Evolutionary conservation across 2,888 invertebrate genomes (phyloP).

Genomic region (Synergus umbraculus): DNA sequence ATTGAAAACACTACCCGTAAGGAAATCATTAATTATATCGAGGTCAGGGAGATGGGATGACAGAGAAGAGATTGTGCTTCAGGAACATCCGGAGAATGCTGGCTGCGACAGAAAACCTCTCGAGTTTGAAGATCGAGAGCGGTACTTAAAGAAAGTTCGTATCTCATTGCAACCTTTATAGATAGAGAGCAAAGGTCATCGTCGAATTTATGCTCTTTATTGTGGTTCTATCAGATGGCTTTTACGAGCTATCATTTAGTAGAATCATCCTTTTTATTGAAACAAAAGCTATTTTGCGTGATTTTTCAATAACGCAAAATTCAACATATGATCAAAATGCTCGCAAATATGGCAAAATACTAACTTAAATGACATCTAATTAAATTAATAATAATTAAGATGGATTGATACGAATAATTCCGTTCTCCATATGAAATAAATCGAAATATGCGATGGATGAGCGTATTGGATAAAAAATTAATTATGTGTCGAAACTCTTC

Average conservation of each 20-base stretch:
- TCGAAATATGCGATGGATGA: constrained; percentile 42
- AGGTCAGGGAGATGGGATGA: constrained; percentile 16
- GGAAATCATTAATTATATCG: constrained; percentile 38
- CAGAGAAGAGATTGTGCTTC: constrained; percentile 23
- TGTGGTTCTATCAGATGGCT: neutral
- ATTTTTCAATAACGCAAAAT: neutral
- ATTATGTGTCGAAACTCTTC: neutral
- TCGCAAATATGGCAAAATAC: neutral
- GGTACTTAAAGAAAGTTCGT: constrained; percentile 38
- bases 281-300: neutral
- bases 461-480: neutral
- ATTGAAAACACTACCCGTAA: constrained; percentile 7
- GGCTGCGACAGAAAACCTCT: constrained; percentile 32
- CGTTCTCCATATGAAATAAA: neutral
- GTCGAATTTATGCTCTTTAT: constrained; percentile 3
- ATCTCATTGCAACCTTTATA: constrained; percentile 24
- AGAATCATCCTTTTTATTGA: neutral
- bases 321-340: neutral
- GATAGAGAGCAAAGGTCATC: constrained; percentile 7
- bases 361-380: neutral
- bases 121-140: constrained; percentile 33
- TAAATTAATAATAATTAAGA: constrained; percentile 20
- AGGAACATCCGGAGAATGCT: constrained; percentile 26
- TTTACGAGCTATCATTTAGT: neutral
- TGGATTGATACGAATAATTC: neutral